Evolutionary conservation across 2,888 invertebrate species (phyloP), one percentile per base, ranked within the genome.

Genomic region (Pseudoips prasinana): DNA sequence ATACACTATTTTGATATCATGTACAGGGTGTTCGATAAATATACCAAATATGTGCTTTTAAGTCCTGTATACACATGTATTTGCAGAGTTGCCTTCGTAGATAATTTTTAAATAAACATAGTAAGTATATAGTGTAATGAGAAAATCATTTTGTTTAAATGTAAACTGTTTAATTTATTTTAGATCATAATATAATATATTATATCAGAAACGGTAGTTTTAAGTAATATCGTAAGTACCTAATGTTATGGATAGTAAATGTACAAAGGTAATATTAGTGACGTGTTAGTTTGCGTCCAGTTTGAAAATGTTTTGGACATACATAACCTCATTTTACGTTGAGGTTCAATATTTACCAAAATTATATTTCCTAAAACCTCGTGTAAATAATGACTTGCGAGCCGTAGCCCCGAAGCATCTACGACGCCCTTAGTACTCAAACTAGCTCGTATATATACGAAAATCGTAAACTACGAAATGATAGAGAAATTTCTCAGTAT

Each of bases 1-100:
- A 66, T 67, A 72, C 71, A 80, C 69, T 85, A 85, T 85, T 86
- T 86, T 85, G 80, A 77, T 87, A 84, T 71, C 56, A 67, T 86
- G 85, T 86, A 87, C 87, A 88, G 87, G 86, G 86, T 87, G 86
- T 82, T 77, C 63, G 72, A 72, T 63, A 73, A 79, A 78, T 79
- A 86, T 82, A 87, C 86, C 86, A 87, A 88, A 87, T 75, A 80
- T 77, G 78, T 83, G 86, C 86, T 86, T 88, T 85, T 85, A 84
- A 73, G 77, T 78, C 69, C 68, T 64, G 68, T 66, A 63, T 64
- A 7, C 18, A 57, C 54, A 64, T 74, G 63, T 69, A 62, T 71
- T 73, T 73, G 77, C 72, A 78, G 64, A 73, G 76, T 85, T 85
- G 86, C 86, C 86, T 86, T 82, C 70, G 59, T 79, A 78, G 71